phyloP scores from a whole-genome alignment of 2,797 vertebrate genomes.

The Acestrorhynchus altus region DNA sequence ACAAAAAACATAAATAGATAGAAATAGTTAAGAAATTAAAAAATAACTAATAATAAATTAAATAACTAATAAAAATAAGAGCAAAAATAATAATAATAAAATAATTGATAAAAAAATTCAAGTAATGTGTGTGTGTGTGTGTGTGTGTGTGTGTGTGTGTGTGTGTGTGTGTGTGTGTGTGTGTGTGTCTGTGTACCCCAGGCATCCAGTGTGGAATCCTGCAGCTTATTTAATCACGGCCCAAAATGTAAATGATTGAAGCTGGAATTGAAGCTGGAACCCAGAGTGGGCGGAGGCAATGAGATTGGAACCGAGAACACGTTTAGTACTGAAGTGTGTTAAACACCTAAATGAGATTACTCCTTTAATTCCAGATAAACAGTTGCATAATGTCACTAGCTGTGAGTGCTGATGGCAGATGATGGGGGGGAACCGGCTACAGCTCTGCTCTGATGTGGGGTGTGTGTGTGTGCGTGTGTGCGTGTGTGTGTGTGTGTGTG shows the following conservation, averaged over 20 bases:
- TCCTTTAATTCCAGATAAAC: slow-evolving; percentile 1
- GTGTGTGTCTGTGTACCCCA: slow-evolving; percentile 3
- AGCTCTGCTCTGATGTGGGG: background rate
- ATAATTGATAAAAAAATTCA: too few species aligned
- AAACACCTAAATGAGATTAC: slow-evolving; percentile 22
- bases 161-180: too few species aligned
- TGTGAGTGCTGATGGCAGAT: background rate
- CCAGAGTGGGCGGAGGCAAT: slow-evolving; percentile 8
- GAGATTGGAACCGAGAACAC: background rate
- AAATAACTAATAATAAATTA: too few species aligned
- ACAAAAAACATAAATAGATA: too few species aligned
- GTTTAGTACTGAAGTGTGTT: slow-evolving; percentile 13
- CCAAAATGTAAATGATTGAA: slow-evolving; percentile 23
- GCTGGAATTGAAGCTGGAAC: background rate
- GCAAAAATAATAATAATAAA: too few species aligned
- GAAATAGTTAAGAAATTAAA: too few species aligned
- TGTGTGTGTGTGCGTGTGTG: background rate
- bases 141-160: too few species aligned
- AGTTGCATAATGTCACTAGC: slow-evolving; percentile 1
- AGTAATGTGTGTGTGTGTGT: too few species aligned
- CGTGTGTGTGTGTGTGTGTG: too few species aligned
- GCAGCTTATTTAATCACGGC: background rate
- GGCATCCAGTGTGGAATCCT: slow-evolving; percentile 9
- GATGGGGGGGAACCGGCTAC: background rate
- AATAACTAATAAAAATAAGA: too few species aligned